A percentile compares a stretch with the other conserved stretches of the same genome.
These are phyloP conservation scores for Sinella curviseta DNA, from an alignment of 1,140 invertebrate species.

Conservation along the genomic window DNA sequence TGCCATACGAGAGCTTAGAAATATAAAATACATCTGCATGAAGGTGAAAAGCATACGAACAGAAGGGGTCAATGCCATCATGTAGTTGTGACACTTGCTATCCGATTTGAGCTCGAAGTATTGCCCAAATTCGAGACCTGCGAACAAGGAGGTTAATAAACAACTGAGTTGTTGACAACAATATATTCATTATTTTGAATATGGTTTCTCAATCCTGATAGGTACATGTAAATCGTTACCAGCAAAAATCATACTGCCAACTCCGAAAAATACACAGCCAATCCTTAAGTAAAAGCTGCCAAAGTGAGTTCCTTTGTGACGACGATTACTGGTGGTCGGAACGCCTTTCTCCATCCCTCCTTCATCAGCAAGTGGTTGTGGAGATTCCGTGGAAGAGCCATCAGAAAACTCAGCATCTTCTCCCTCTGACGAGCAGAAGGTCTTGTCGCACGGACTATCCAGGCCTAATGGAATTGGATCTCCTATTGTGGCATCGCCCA, in stretches of 20 bases:
- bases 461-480: background rate
- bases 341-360: background rate
- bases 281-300: constrained; percentile 46
- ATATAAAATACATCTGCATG: constrained; percentile 95
- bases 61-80: constrained; percentile 80
- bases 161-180: constrained; percentile 4
- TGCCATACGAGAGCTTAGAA: constrained; percentile 77
- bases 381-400: background rate
- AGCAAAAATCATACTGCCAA: constrained; percentile 2
- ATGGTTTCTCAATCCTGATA: too few relatives aligned
- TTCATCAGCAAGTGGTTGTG: background rate
- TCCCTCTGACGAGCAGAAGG: background rate
- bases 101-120: constrained; percentile 81
- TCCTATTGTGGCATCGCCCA: too few relatives aligned
- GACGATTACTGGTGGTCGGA: background rate
- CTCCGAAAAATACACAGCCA: background rate
- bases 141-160: too few relatives aligned
- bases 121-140: constrained; percentile 87
- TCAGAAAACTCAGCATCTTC: constrained; percentile 7
- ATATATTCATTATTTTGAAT: too few relatives aligned
- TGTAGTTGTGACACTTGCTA: constrained; percentile 81
- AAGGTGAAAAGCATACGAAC: constrained; percentile 90
- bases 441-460: too few relatives aligned
- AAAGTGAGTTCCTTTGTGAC: constrained; percentile 38
- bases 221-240: too few relatives aligned